Percentiles rank a stretch among this genome's conserved stretches.
Evolutionary conservation across 2,888 invertebrate species (phyloP).

Genomic region (Chydorus sphaericus): DNA sequence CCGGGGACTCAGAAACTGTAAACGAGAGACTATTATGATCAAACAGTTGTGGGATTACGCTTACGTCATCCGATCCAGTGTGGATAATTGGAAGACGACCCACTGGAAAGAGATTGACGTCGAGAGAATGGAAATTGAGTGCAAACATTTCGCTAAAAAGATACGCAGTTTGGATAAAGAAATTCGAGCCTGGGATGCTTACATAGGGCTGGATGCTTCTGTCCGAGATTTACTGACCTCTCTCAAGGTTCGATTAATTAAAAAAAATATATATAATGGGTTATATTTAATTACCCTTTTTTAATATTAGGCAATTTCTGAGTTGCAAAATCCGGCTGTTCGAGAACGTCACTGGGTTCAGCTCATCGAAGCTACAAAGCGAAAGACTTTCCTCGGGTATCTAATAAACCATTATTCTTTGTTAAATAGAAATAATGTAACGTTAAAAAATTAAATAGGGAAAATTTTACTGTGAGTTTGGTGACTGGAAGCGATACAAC

Average conservation of each 20-base stretch:
- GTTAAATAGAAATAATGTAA: background rate
- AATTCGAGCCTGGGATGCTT: slow-evolving; percentile 89
- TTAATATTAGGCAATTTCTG: slow-evolving; percentile 57
- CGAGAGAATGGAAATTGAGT: slow-evolving; percentile 96
- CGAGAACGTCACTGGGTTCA: slow-evolving; percentile 94
- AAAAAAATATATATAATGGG: no score
- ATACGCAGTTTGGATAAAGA: slow-evolving; percentile 87
- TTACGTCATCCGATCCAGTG: slow-evolving; percentile 58
- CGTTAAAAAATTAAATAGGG: no score
- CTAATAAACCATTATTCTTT: background rate
- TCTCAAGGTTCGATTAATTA: slow-evolving; percentile 41
- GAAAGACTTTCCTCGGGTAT: slow-evolving; percentile 8
- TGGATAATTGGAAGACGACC: slow-evolving; percentile 89
- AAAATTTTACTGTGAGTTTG: slow-evolving; percentile 43
- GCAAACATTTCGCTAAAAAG: slow-evolving; percentile 93
- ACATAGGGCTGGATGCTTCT: slow-evolving; percentile 68
- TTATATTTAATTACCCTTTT: background rate
- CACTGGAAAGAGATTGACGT: slow-evolving; percentile 95
- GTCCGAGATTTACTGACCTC: slow-evolving; percentile 95
- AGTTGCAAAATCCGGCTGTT: slow-evolving; percentile 90
- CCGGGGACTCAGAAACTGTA: slow-evolving; percentile 76
- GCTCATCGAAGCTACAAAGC: slow-evolving; percentile 86
- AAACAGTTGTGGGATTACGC: slow-evolving; percentile 93
- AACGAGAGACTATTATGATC: slow-evolving; percentile 46
- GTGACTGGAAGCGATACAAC: slow-evolving; percentile 88